Evolutionary conservation across 2,797 vertebrate genomes (phyloP), one percentile per base, ranked within the genome.

Genomic region (Melanotaenia boesemani): DNA sequence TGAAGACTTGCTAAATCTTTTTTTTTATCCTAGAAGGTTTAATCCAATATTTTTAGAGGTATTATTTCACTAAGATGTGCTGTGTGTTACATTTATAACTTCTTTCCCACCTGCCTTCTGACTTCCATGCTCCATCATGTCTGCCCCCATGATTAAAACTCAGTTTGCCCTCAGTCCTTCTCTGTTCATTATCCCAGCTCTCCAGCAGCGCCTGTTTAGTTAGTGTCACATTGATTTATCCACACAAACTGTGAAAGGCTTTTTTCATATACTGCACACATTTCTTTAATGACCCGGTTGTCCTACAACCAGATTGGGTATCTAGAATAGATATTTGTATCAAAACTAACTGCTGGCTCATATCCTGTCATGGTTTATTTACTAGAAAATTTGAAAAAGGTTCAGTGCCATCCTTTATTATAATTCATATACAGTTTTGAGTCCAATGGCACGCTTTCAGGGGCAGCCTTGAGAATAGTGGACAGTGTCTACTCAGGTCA

Each of bases 211-310:
- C 64, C 77, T 80, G 80, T 91, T 90, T 89, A 84, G 86, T 86
- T 89, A 88, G 82, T 83, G 86, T 80, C 88, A 82, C 80, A 75
- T 78, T 88, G 85, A 91, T 91, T 91, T 86, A 90, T 80, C 69
- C 60, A 70, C 70, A 58, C 63, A 74, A 74, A 79, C 84, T 72
- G 67, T 81, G 75, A 81, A 61, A 77, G 77, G 78, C 52, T 79
- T 84, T 83, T 67, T 88, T 82, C 81, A 84, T 75, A 62, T 1
- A 70, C 37, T 72, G 12, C 32, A 60, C 63, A 72, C 68, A 48
- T 52, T 72, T 69, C 46, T 30, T 63, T 70, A 74, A 85, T 83
- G 77, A 80, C 74, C 55, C 60, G 16, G 57, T 18, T 62, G 64
- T 41, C 67, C 48, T 24, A 28, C 22, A 30, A 8, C 54, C 44